Percentiles rank a stretch among this genome's conserved stretches.
phyloP scores from a whole-genome alignment of 1,140 invertebrate genomes.

The Heterodera carotae region DNA sequence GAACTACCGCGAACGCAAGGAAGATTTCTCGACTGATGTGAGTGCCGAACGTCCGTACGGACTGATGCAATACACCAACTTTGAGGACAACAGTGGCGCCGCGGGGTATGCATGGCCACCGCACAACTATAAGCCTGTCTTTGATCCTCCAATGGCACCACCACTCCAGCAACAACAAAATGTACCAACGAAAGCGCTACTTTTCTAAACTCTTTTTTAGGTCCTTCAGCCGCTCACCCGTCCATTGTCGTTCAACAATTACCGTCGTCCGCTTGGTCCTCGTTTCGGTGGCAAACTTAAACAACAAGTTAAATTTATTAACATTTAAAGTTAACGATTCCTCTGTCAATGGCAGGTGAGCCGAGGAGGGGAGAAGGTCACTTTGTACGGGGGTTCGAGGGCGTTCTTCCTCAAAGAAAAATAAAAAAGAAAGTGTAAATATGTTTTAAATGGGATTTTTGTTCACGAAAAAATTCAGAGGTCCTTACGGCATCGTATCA shows the following conservation, averaged over 20 bases:
- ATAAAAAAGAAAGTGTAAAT: too few species aligned
- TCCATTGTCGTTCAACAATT: neutral
- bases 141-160: neutral
- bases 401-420: too few species aligned
- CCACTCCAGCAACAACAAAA: neutral
- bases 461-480: too few species aligned
- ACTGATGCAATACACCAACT: constrained; percentile 11
- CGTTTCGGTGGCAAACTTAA: neutral
- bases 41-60: constrained; percentile 21
- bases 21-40: constrained; percentile 15
- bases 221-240: neutral
- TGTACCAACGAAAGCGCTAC: neutral
- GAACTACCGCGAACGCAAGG: constrained; percentile 25
- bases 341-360: too few species aligned
- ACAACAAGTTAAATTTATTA: neutral
- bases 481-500: too few species aligned
- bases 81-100: constrained; percentile 1
- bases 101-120: neutral
- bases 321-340: neutral
- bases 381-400: too few species aligned
- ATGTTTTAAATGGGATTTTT: too few species aligned
- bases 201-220: neutral
- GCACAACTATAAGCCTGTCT: neutral
- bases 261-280: neutral
- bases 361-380: too few species aligned